phyloP scores from a whole-genome alignment of 2,888 invertebrate species.

The Polydesmus complanatus region DNA sequence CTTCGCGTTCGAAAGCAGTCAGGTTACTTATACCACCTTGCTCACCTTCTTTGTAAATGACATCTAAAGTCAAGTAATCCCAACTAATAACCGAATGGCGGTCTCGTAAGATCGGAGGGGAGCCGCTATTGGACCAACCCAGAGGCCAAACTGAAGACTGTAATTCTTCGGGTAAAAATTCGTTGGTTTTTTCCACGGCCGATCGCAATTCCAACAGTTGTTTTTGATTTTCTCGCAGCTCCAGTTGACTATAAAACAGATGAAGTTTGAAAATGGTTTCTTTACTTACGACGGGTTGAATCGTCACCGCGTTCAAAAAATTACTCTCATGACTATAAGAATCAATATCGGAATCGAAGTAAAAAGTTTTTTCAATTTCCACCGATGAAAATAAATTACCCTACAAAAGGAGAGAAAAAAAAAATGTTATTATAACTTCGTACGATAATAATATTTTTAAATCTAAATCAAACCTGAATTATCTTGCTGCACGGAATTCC shows the following conservation, averaged over 20 bases:
- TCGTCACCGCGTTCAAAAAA: constrained; percentile 40
- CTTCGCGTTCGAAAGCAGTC: constrained; percentile 48
- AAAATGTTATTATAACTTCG: background rate
- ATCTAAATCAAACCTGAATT: constrained; percentile 30
- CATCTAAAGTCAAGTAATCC: constrained; percentile 71
- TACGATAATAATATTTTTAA: background rate
- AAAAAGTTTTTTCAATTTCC: background rate
- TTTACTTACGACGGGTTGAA: constrained; percentile 49
- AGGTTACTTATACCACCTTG: constrained; percentile 53
- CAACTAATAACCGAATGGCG: constrained; percentile 44
- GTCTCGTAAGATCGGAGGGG: background rate
- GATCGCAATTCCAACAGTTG: constrained; percentile 36
- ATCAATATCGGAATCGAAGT: background rate
- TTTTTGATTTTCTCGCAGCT: constrained; percentile 31
- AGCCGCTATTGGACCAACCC: constrained; percentile 49
- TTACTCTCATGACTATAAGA: background rate
- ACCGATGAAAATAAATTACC: background rate
- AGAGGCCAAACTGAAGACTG: constrained; percentile 51
- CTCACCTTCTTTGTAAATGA: constrained; percentile 68
- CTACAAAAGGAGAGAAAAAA: background rate
- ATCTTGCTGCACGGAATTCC: constrained; percentile 30
- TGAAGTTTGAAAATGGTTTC: constrained; percentile 54
- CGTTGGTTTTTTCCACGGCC: constrained; percentile 35
- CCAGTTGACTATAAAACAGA: constrained; percentile 53
- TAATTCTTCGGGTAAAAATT: constrained; percentile 34